Base-by-base conservation (phyloP, 2,888 invertebrate species). In the Hydrotaea diabolus region DNA sequence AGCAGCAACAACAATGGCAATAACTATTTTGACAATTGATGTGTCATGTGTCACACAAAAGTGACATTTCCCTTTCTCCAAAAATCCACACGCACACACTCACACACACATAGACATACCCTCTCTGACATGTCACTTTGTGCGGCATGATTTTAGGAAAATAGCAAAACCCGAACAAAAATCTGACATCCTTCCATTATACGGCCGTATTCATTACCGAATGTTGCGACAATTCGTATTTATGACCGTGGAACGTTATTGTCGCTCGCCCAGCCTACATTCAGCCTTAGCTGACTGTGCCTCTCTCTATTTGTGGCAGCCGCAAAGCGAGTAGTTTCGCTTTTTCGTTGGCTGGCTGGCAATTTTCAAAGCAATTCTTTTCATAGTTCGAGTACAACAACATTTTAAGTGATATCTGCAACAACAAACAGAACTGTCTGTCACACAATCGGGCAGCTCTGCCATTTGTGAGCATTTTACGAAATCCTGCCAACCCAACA, bases 1-100 rank as follows among this genome's bases (percentile, higher is more conserved):
- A 21, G 53, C 36, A 72, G 46, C 19, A 19, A 21, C 39, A 62
- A 66, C 39, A 46, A 69, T 11, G 59, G 43, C 69, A 21, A 26
- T 2, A 89, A 82, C 89, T 90, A 90, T 91, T 90, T 90, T 91
- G 91, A 90, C 90, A 91, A 90, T 89, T 90, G 89, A 91, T 90
- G 89, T 90, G 90, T 91, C 88, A 88, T 87, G 86, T 87, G 89
- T 89, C 88, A 89, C 57, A 36, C 74, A 39, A 81, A 80, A 85
- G 79, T 80, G 72, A 82, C 79, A 83, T 83, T 84, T 83, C 21
- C 55, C 78, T 74, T 85, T 43, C 43, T 39, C 36, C 43, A 39
- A 5, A 26, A 31, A 49, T 72, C 5, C 23, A 49, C 43, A 77
- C 31, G 69, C 3, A 59, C 0, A 72, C 31, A 71, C 46, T 36